phyloP scores from a whole-genome alignment of 2,888 invertebrate species.

The Matsumyia berberina region DNA sequence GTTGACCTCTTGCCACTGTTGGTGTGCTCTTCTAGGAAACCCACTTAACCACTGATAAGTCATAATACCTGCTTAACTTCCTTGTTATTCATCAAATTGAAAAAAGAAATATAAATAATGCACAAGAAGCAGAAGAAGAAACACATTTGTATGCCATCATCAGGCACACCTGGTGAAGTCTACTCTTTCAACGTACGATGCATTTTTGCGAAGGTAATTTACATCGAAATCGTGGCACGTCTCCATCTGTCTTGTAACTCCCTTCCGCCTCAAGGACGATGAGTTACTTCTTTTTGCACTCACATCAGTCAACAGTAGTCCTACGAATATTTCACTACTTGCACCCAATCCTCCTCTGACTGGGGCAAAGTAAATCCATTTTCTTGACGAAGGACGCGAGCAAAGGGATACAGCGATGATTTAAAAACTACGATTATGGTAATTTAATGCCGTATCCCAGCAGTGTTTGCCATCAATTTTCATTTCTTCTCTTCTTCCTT shows the following conservation, averaged over 20 bases:
- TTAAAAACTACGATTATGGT: conserved; percentile 76
- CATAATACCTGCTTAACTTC: background rate
- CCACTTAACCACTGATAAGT: too few relatives aligned
- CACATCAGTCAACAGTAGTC: conserved; percentile 53
- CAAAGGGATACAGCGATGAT: conserved; percentile 72
- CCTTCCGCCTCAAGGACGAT: conserved; percentile 21
- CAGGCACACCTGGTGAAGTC: conserved; percentile 57
- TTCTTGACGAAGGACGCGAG: conserved; percentile 58
- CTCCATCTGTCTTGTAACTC: conserved; percentile 59
- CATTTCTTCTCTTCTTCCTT: conserved; percentile 52
- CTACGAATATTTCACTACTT: conserved; percentile 20
- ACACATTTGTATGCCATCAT: conserved; percentile 34
- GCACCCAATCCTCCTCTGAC: background rate
- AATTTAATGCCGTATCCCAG: conserved; percentile 73
- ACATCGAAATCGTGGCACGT: conserved; percentile 63
- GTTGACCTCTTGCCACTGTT: too few relatives aligned
- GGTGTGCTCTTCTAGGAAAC: too few relatives aligned
- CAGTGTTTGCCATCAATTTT: conserved; percentile 74
- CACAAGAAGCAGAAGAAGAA: background rate
- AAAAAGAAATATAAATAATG: background rate
- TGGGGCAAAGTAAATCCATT: conserved; percentile 47
- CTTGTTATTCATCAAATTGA: background rate
- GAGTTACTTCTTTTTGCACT: conserved; percentile 23
- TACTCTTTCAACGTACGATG: conserved; percentile 33
- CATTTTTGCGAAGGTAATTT: conserved; percentile 60